A percentile compares a stretch with the other conserved stretches of the same genome.
Conservation (phyloP, 2,797 vertebrate genomes). For the Podarcis lilfordi region DNA sequence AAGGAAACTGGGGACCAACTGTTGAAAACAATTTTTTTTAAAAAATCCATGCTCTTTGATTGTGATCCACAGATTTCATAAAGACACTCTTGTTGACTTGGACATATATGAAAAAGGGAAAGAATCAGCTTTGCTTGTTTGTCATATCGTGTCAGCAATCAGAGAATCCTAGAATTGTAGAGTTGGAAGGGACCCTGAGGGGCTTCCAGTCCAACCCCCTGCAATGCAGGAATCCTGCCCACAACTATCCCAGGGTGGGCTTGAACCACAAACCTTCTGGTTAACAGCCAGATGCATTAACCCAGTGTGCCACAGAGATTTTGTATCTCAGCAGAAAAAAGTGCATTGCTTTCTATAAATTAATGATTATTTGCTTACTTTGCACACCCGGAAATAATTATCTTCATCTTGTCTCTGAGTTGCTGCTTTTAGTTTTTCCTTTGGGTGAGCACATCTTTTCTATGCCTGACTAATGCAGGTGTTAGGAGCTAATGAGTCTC, state of each 20-base stretch:
- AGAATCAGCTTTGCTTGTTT: background rate
- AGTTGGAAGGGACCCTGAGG: too few species aligned
- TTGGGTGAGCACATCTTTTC: background rate
- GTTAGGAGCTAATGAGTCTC: background rate
- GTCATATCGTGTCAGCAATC: background rate
- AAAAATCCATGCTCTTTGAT: too few species aligned
- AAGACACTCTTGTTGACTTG: background rate
- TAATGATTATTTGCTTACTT: background rate
- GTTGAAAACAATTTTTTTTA: background rate
- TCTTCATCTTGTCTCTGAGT: background rate
- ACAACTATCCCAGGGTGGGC: too few species aligned
- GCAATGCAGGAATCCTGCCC: too few species aligned
- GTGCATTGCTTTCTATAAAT: background rate
- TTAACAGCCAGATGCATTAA: too few species aligned
- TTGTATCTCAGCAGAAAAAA: background rate
- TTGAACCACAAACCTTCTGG: too few species aligned
- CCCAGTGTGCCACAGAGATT: background rate
- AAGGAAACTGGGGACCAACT: too few species aligned
- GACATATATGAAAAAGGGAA: too few species aligned
- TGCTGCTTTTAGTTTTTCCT: background rate
- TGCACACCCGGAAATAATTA: background rate
- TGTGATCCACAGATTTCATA: background rate
- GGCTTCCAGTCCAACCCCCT: too few species aligned
- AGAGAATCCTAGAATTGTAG: too few species aligned
- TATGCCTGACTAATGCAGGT: background rate